Evolutionary conservation across 2,113 vertebrate genomes (phyloP), one percentile per base, ranked within the genome.

Genomic region (Connochaetes taurinus): DNA sequence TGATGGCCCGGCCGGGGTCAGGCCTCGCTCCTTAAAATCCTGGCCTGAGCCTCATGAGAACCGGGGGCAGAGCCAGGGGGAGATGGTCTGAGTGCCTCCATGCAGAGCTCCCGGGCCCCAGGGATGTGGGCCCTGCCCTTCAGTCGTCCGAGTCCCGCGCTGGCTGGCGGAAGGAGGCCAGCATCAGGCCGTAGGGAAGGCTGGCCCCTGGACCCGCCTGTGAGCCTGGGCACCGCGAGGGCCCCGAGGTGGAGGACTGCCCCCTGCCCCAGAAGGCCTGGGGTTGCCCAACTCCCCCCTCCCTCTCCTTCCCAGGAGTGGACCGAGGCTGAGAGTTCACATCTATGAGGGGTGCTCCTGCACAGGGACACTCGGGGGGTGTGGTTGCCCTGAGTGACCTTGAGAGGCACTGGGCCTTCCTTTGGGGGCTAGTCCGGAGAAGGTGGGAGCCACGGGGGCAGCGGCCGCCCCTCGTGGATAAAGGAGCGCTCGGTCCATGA

Each of bases 311-410:
- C 31, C 36, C 19, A 0, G 7, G 67, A 10, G 2, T 25, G 58
- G 71, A 6, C 29, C 12, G 12, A 52, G 33, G 21, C 57, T 2
- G 0, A 57, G 50, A 50, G n/a, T 9, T 53, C 33, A 43, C 16
- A 10, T 6, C 33, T 11, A 0, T 4, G 23, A 62, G 16, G 31
- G 43, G 13, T 6, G 29, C 17, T 36, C 4, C 17, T 15, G 8
- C 2, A 0, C 45, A 36, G 15, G 47, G 55, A 15, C 47, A 50
- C 4, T 2, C 0, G 2, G 33, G 7, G 16, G 12, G 1, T 5
- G 33, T 21, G 84, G 14, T 21, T 0, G 10, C 4, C 33, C 15
- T 13, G 25, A 45, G 45, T 78, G 15, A 50, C 36, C 23, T 9
- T 6, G 57, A 27, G 76, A 52, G 67, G 47, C 33, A 17, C 7